Conservation (phyloP, 2,888 invertebrate genomes). For the Agriopis leucophaearia region DNA sequence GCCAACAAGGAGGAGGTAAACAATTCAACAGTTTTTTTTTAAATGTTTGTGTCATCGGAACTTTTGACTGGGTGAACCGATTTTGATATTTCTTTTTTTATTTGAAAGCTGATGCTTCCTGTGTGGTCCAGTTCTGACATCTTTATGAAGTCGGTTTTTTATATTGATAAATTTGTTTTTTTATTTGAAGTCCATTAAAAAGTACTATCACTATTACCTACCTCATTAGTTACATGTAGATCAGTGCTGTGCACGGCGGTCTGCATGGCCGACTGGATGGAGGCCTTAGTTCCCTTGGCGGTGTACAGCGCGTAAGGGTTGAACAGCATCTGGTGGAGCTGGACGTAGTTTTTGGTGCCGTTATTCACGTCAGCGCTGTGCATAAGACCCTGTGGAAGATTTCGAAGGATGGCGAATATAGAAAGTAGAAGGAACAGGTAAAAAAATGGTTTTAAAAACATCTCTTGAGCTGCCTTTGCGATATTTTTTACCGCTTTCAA, state of each 20-base stretch:
- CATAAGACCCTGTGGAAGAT: slow-evolving; percentile 87
- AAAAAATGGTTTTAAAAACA: neutral
- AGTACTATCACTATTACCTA: slow-evolving; percentile 53
- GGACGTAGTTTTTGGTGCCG: slow-evolving; percentile 87
- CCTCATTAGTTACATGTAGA: slow-evolving; percentile 88
- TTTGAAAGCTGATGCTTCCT: too few species aligned
- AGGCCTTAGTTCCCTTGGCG: slow-evolving; percentile 86
- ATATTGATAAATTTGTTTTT: too few species aligned
- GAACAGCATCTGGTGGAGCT: slow-evolving; percentile 92
- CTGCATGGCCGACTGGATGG: slow-evolving; percentile 89
- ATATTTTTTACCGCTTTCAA: too few species aligned
- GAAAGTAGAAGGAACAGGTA: neutral
- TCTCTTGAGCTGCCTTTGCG: too few species aligned
- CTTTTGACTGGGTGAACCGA: too few species aligned
- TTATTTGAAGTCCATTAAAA: too few species aligned
- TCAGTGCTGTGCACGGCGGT: slow-evolving; percentile 88
- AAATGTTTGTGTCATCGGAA: too few species aligned
- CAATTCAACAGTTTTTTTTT: too few species aligned
- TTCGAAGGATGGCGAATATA: neutral
- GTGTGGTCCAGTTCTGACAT: too few species aligned
- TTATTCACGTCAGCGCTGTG: slow-evolving; percentile 87
- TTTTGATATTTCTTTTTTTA: too few species aligned
- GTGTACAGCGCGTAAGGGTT: slow-evolving; percentile 91
- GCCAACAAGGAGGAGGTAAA: too few species aligned
- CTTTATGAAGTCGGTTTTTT: too few species aligned